These are phyloP conservation scores for Oxyscelio sp. DNA, from an alignment of 2,888 invertebrate genomes.

Conservation along the genomic window DNA sequence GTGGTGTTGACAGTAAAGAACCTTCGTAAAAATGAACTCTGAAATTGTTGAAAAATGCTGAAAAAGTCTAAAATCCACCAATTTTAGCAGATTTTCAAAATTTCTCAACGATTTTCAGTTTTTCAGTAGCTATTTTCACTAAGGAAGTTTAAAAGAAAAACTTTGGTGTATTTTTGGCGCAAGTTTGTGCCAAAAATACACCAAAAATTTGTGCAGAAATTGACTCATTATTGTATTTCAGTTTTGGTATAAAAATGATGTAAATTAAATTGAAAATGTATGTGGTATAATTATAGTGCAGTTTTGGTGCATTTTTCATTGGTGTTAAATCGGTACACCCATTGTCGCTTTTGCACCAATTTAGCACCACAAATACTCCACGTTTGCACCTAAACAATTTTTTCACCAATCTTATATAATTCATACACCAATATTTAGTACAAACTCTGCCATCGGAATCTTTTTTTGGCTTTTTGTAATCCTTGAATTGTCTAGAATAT, in stretches of 20 bases:
- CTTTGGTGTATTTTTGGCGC: background rate
- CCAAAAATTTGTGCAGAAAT: background rate
- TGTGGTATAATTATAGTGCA: constrained; percentile 19
- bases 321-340: constrained; percentile 7
- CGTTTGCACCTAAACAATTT: background rate
- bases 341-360: constrained; percentile 4
- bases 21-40: no score
- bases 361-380: constrained; percentile 4
- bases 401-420: background rate
- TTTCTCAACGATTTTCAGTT: no score
- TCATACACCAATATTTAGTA: background rate
- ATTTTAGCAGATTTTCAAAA: no score
- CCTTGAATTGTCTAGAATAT: no score
- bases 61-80: no score
- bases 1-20: no score
- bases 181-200: no score
- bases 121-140: no score
- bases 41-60: no score
- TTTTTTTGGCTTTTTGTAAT: no score
- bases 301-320: constrained; percentile 8
- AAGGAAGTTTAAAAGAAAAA: background rate
- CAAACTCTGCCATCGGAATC: background rate
- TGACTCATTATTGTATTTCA: background rate
- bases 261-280: background rate
- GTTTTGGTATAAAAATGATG: background rate